A percentile compares a stretch with the other conserved stretches of the same genome.
phyloP scores from a whole-genome alignment of 2,888 invertebrate genomes.

The Cynaeus angustus region DNA sequence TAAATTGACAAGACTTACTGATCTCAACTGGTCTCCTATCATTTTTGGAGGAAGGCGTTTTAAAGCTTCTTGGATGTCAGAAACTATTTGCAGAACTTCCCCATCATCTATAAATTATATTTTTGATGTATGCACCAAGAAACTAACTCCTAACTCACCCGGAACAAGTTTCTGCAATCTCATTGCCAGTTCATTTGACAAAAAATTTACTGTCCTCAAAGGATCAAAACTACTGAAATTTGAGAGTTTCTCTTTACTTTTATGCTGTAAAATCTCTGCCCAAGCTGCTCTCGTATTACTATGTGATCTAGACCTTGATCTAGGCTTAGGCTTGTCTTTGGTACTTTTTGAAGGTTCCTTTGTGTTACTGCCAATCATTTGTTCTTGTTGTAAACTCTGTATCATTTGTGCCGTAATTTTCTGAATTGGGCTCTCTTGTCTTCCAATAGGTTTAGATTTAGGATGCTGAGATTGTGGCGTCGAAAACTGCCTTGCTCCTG shows the following conservation, averaged over 20 bases:
- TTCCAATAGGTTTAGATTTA: constrained; percentile 10
- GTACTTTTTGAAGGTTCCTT: constrained; percentile 13
- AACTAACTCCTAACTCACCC: constrained; percentile 58
- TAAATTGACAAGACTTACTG: too few relatives aligned
- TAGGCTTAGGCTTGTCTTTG: constrained; percentile 12
- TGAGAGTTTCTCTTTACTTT: constrained; percentile 61
- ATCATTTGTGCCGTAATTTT: constrained; percentile 9
- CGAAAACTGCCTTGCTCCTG: not conserved
- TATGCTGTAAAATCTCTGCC: constrained; percentile 62
- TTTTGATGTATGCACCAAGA: not conserved
- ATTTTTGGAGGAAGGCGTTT: constrained; percentile 68
- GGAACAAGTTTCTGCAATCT: constrained; percentile 62
- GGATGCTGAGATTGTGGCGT: not conserved
- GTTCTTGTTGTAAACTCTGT: not conserved
- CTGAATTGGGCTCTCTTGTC: constrained; percentile 17
- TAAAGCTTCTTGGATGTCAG: constrained; percentile 68
- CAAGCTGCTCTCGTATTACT: constrained; percentile 57
- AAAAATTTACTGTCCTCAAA: constrained; percentile 68
- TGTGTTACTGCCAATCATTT: not conserved
- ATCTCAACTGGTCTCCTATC: too few relatives aligned
- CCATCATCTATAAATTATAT: constrained; percentile 61
- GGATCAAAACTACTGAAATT: constrained; percentile 69
- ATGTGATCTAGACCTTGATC: constrained; percentile 15
- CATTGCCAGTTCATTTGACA: constrained; percentile 67
- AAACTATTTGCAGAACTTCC: constrained; percentile 65